These are phyloP conservation scores for Acrocephalus arundinaceus DNA, from an alignment of 2,113 vertebrate species.

Conservation along the genomic window DNA sequence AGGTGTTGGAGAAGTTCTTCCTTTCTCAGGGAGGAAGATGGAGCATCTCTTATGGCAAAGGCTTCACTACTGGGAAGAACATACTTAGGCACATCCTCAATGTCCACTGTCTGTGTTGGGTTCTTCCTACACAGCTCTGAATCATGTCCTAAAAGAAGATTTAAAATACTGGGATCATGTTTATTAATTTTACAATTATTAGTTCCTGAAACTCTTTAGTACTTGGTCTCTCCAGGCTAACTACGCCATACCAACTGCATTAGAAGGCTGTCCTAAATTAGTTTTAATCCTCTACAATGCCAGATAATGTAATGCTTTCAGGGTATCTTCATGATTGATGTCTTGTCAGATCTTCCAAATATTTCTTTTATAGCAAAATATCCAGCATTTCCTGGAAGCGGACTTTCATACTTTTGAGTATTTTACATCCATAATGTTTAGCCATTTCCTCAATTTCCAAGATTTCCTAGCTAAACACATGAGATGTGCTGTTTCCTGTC, in stretches of 20 bases:
- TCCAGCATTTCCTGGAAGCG: not conserved
- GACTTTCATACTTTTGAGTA: not conserved
- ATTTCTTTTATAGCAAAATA: not conserved
- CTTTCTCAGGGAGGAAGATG: not conserved
- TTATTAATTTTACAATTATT: not conserved
- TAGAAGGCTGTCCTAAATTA: not conserved
- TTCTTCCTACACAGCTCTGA: not conserved
- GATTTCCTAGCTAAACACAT: not conserved
- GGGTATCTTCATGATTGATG: not conserved
- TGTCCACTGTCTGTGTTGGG: not conserved
- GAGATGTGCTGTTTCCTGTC: not conserved
- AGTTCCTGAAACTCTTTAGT: not conserved
- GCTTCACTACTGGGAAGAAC: not conserved
- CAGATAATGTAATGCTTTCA: rapidly evolving
- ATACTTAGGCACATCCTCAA: not conserved
- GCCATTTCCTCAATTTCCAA: not conserved
- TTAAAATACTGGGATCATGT: not conserved
- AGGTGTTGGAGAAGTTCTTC: not conserved
- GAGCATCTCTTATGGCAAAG: not conserved
- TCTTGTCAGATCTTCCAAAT: not conserved
- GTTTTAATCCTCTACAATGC: not conserved
- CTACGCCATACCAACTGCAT: not conserved
- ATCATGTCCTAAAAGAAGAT: not conserved
- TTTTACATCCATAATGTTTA: not conserved
- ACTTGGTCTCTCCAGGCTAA: not conserved